These are phyloP conservation scores for Dascillus cervinus DNA, from an alignment of 2,888 invertebrate species.

Conservation along the genomic window DNA sequence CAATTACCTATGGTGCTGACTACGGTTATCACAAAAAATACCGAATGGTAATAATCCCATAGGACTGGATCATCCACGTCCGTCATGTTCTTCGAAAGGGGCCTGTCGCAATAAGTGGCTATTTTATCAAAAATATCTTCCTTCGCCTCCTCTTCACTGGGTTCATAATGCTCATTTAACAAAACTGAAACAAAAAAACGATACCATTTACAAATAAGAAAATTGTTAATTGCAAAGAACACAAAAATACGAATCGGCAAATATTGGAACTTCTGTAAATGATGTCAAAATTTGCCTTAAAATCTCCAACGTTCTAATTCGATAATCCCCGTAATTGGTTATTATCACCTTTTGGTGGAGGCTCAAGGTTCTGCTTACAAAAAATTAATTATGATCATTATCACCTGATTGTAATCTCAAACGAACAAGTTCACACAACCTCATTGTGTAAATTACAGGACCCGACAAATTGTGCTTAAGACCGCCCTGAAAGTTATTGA, in stretches of 20 bases:
- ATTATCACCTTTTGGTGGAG: no score
- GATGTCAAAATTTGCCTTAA: not conserved
- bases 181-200: conserved; percentile 48
- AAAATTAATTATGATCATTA: no score
- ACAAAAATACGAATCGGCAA: no score
- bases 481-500: no score
- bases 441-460: no score
- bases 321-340: no score
- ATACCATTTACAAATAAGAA: conserved; percentile 18
- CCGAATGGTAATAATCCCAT: conserved; percentile 88
- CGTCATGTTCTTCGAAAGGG: conserved; percentile 56
- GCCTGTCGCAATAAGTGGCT: conserved; percentile 66
- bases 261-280: not conserved
- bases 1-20: conserved; percentile 80
- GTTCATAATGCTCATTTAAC: conserved; percentile 51
- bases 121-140: conserved; percentile 55
- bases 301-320: no score
- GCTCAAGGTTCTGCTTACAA: no score
- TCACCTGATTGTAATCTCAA: no score
- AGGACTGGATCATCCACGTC: conserved; percentile 52
- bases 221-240: not conserved
- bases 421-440: no score
- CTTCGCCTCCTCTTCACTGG: conserved; percentile 48
- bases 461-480: no score
- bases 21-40: conserved; percentile 86